Conservation (phyloP, 2,797 vertebrate genomes). For the Schizothorax lantsangensis region DNA sequence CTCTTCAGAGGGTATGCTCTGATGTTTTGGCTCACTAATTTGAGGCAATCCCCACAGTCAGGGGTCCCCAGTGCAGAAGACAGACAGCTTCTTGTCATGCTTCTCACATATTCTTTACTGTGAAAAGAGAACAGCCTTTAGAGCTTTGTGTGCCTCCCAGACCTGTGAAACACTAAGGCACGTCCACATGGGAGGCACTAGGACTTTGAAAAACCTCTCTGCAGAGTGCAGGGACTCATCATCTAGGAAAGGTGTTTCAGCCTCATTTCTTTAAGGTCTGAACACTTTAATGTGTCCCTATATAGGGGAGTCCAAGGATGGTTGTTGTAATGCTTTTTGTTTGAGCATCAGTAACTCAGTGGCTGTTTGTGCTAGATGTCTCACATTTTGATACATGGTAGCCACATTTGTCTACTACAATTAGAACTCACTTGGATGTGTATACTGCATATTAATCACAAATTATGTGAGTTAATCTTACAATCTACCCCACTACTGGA, state of each 20-base stretch:
- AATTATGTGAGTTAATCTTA: too few relatives aligned
- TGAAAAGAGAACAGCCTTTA: slow-evolving; percentile 62
- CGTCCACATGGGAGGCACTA: slow-evolving; percentile 54
- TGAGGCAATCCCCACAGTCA: slow-evolving; percentile 56
- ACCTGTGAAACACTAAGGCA: slow-evolving; percentile 62
- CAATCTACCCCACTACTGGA: too few relatives aligned
- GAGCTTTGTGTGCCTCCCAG: slow-evolving; percentile 59
- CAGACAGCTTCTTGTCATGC: slow-evolving; percentile 57
- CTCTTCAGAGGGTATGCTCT: slow-evolving; percentile 61
- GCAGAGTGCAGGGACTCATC: slow-evolving; percentile 56
- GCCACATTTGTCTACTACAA: too few relatives aligned
- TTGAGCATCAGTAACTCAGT: too few relatives aligned
- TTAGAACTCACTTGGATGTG: too few relatives aligned
- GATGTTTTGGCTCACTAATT: slow-evolving; percentile 54
- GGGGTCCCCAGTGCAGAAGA: slow-evolving; percentile 62
- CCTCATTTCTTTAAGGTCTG: slow-evolving; percentile 6
- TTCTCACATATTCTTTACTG: slow-evolving; percentile 52
- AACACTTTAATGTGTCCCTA: background rate
- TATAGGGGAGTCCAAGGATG: too few relatives aligned
- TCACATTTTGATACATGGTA: too few relatives aligned
- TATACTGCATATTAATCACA: too few relatives aligned
- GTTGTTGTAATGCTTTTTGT: too few relatives aligned
- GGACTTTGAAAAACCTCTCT: slow-evolving; percentile 56
- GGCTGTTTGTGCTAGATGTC: too few relatives aligned
- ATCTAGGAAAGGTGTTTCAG: background rate